phyloP scores from a whole-genome alignment of 2,113 vertebrate species.

The Abramis brama region DNA sequence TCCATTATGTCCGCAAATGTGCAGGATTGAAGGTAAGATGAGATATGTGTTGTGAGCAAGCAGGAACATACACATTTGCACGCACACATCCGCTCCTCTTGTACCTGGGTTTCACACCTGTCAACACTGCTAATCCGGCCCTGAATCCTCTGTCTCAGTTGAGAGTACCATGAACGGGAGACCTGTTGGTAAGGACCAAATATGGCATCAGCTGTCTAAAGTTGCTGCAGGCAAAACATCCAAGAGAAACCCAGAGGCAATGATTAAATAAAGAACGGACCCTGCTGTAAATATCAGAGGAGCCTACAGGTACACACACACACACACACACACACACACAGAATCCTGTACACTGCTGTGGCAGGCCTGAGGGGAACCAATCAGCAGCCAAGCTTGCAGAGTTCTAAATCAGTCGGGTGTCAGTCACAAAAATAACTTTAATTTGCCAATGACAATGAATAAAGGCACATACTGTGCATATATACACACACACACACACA shows the following conservation, averaged over 20 bases:
- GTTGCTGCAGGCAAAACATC: constrained; percentile 49
- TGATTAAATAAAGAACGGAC: constrained; percentile 58
- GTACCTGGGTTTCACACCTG: constrained; percentile 46
- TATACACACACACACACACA: no score
- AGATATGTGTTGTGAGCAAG: neutral
- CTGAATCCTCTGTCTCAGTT: constrained; percentile 23
- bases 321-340: constrained; percentile 29
- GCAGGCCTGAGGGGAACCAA: constrained; percentile 13
- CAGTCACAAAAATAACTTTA: constrained; percentile 2
- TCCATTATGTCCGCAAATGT: neutral
- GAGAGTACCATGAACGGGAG: constrained; percentile 38
- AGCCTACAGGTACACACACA: constrained; percentile 13
- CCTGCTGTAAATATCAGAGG: constrained; percentile 46
- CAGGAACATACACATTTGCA: neutral
- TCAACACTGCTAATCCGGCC: constrained; percentile 42
- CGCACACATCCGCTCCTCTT: neutral
- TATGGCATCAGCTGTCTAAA: constrained; percentile 46
- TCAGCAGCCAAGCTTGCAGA: constrained; percentile 7
- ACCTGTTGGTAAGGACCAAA: constrained; percentile 46
- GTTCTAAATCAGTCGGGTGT: neutral
- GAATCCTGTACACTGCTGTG: neutral
- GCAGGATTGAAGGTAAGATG: neutral
- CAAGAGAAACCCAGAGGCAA: constrained; percentile 41
- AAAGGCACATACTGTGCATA: neutral
- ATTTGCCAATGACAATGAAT: constrained; percentile 9